Evolutionary conservation across 2,797 vertebrate genomes (phyloP).

Genomic region (Sebastes aleutianus): DNA sequence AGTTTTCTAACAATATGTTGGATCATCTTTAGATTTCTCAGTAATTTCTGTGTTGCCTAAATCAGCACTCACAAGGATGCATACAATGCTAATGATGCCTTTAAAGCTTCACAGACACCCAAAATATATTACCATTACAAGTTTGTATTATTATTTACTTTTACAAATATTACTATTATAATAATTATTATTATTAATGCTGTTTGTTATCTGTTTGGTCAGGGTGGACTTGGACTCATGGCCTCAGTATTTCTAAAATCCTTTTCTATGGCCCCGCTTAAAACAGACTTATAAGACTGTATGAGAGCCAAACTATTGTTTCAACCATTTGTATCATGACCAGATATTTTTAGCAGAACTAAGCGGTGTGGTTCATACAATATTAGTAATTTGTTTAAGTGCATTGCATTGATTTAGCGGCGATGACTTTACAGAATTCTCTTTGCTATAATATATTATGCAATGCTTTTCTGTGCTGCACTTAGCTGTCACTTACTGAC

Average conservation of each 20-base stretch:
- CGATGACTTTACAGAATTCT: constrained; percentile 39
- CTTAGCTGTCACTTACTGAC: background rate
- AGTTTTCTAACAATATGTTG: background rate
- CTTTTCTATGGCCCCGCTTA: background rate
- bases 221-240: background rate
- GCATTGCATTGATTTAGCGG: constrained; percentile 41
- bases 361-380: constrained; percentile 12
- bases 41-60: background rate
- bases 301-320: background rate
- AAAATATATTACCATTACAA: background rate
- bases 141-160: background rate
- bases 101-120: background rate
- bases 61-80: background rate
- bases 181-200: background rate
- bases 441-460: constrained; percentile 5
- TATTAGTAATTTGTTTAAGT: constrained; percentile 38
- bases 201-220: background rate
- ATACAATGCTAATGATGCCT: background rate
- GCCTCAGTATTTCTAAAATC: background rate
- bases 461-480: constrained; percentile 10
- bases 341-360: constrained; percentile 27
- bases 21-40: background rate
- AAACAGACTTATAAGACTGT: background rate
- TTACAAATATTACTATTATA: background rate
- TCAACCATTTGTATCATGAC: background rate